phyloP scores from a whole-genome alignment of 1,140 invertebrate species.

The Trichonephila clavipes region DNA sequence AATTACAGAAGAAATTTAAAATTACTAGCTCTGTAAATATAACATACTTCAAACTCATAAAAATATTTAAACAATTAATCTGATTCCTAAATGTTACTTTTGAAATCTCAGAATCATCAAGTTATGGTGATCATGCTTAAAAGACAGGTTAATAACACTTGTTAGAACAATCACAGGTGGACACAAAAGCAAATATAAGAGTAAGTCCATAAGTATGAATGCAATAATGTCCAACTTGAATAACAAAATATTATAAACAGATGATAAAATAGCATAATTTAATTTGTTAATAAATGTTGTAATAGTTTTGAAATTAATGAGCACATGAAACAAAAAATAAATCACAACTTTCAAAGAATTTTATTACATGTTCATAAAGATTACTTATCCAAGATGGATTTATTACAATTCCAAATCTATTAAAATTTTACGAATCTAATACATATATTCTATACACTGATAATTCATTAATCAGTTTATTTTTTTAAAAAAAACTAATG shows the following conservation, averaged over 20 bases:
- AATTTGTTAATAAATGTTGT: background rate
- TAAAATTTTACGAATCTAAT: too few species aligned
- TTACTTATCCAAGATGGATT: too few species aligned
- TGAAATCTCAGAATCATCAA: background rate
- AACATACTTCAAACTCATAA: background rate
- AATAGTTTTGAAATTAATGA: background rate
- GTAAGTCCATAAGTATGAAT: background rate
- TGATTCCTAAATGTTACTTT: conserved; percentile 1
- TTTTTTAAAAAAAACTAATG: too few species aligned
- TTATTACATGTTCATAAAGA: too few species aligned
- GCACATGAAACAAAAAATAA: background rate
- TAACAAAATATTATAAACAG: too few species aligned
- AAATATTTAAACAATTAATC: background rate
- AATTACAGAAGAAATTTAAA: too few species aligned
- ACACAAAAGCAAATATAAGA: conserved; percentile 7
- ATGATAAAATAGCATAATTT: too few species aligned
- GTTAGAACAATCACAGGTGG: background rate
- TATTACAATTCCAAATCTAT: too few species aligned
- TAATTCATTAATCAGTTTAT: too few species aligned
- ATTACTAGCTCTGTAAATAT: background rate
- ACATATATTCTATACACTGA: too few species aligned
- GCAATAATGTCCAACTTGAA: background rate
- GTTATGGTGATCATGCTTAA: background rate
- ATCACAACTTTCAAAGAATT: too few species aligned
- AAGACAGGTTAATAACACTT: background rate